Base-by-base conservation (phyloP, 2,113 vertebrate species). In the Isurus oxyrinchus region DNA sequence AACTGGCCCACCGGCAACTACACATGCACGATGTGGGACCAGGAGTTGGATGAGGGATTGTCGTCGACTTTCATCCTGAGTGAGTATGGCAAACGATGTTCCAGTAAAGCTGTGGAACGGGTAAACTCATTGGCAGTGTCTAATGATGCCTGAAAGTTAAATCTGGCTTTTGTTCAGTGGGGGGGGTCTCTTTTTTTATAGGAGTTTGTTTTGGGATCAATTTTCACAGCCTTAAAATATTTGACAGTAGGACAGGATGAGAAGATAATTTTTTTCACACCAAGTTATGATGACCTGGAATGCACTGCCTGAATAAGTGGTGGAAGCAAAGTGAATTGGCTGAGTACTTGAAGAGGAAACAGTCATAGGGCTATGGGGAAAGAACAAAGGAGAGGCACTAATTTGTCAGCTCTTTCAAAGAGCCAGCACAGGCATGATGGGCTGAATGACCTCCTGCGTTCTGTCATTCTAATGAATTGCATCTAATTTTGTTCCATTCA, bases 21-120 rank as follows among this genome's bases (percentile, higher is more conserved):
- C 88, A 93, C 88, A 6, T 93, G 88, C 88, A 61, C 57, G 31
- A 93, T 93, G 88, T 93, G 88, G 88, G 57, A 93, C 88, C 57
- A 93, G 88, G 27, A 93, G 31, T 40, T 93, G 88, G 57, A 93
- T 61, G 88, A 93, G 35, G 57, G 88, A 93, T 61, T 93, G 57
- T 93, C 88, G 14, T 59, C 88, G 1, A 61, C 88, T 93, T 93
- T 93, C 31, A 35, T 14, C 31, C 31, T 93, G 57, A 93, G 88
- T 93, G 88, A 93, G 88, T 93, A 93, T 93, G 88, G 53, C 35
- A 11, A 13, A 1, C 10, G 1, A 7, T 91, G 31, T n/a, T 35
- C 2, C 86, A 13, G 53, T 88, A 55, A 57, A 31, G 7, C 21
- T 53, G 84, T 91, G 57, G 14, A n/a, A 31, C 16, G 11, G 31